Evolutionary conservation across 2,888 invertebrate species (phyloP).

Genomic region (Tipula unca): DNA sequence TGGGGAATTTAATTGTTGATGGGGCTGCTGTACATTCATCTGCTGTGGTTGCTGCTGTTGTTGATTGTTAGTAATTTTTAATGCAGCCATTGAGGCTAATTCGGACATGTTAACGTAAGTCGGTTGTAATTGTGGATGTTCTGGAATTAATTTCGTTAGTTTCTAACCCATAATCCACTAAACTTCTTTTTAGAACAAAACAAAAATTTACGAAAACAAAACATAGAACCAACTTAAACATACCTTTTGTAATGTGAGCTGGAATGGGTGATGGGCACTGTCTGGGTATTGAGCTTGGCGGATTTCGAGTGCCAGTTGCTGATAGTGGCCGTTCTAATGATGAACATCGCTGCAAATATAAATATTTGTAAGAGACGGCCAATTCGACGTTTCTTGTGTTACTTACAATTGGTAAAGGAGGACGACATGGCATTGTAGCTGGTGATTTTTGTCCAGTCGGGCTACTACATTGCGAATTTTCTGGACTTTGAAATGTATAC

Average conservation of each 20-base stretch:
- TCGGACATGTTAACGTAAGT: conserved; percentile 91
- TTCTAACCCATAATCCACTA: neutral
- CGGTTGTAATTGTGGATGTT: conserved; percentile 48
- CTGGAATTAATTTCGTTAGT: conserved; percentile 24
- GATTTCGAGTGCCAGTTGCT: conserved; percentile 44
- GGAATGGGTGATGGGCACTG: conserved; percentile 63
- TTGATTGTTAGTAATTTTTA: conserved; percentile 53
- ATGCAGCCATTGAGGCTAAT: conserved; percentile 71
- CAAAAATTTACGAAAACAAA: neutral
- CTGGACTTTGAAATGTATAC: conserved; percentile 79
- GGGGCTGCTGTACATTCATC: conserved; percentile 42
- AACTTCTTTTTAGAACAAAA: neutral
- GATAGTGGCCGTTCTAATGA: conserved; percentile 71
- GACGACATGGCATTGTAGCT: conserved; percentile 48
- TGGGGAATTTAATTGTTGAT: conserved; percentile 31
- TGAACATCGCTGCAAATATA: conserved; percentile 59
- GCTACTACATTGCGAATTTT: conserved; percentile 38
- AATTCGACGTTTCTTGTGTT: conserved; percentile 8
- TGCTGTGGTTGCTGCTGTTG: conserved; percentile 30
- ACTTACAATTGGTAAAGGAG: conserved; percentile 65
- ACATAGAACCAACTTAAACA: neutral
- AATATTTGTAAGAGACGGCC: neutral
- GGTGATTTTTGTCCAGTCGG: conserved; percentile 44
- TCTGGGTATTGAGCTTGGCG: conserved; percentile 42
- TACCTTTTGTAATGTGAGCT: conserved; percentile 66